phyloP scores from a whole-genome alignment of 2,113 vertebrate species.

The Anolis carolinensis region DNA sequence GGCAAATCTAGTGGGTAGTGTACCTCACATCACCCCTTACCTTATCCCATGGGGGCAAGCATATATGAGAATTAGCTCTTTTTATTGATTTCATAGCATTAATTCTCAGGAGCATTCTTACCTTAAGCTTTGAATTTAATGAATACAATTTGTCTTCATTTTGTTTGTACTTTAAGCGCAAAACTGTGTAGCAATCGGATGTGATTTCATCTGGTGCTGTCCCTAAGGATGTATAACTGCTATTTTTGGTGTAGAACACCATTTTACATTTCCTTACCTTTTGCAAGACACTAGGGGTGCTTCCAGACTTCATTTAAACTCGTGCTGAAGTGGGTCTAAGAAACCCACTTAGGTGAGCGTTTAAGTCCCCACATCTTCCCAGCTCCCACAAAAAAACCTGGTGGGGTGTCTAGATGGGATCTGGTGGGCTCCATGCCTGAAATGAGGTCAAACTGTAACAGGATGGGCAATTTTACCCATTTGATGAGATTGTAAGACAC shows the following conservation, averaged over 20 bases:
- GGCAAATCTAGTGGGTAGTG: no score
- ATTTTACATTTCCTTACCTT: background rate
- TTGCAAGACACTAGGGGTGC: background rate
- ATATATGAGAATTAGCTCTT: background rate
- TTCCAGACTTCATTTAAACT: background rate
- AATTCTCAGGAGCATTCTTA: background rate
- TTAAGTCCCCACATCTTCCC: no score
- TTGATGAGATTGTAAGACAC: no score
- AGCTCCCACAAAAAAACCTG: no score
- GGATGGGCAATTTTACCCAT: no score
- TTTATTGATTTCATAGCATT: background rate
- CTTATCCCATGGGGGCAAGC: no score
- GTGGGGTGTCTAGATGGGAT: no score
- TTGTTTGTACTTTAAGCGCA: background rate
- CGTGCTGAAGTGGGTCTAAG: background rate
- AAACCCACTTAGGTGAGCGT: background rate
- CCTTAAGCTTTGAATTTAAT: slow-evolving; percentile 1
- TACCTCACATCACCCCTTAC: no score
- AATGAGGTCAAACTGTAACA: no score
- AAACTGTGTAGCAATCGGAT: background rate
- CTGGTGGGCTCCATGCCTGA: no score
- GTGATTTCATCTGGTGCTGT: background rate
- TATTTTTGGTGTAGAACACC: background rate
- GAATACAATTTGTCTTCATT: background rate
- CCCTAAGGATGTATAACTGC: background rate